Percentiles rank a stretch among this genome's conserved stretches.
phyloP scores from a whole-genome alignment of 92 coral and sea anemone genomes.

The Epizoanthus scotinus region DNA sequence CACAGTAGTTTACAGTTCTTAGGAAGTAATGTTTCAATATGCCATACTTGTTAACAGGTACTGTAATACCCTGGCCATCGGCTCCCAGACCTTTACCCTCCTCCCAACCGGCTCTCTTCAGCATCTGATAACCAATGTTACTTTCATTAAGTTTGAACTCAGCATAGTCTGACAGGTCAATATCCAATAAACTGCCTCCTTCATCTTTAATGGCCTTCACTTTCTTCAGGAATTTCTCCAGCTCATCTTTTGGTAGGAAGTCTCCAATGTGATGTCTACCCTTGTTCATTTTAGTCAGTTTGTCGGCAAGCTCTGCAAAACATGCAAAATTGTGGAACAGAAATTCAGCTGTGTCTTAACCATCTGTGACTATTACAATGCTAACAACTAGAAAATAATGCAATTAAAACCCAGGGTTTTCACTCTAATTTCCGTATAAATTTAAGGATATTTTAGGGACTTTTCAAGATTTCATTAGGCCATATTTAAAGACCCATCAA shows the following conservation, averaged over 20 bases:
- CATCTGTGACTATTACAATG: not conserved
- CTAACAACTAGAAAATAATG: too few relatives aligned
- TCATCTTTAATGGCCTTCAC: conserved; percentile 88
- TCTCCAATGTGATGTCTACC: conserved; percentile 98
- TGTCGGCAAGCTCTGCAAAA: conserved; percentile 74
- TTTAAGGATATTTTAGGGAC: too few relatives aligned
- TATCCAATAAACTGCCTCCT: conserved; percentile 69
- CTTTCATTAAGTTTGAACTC: conserved; percentile 95
- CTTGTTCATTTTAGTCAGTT: conserved; percentile 77
- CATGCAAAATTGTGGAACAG: not conserved
- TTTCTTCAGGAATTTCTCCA: conserved; percentile 88
- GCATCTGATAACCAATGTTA: conserved; percentile 97
- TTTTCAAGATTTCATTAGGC: too few relatives aligned
- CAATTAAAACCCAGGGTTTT: too few relatives aligned
- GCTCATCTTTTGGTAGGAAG: conserved; percentile 92
- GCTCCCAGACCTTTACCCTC: conserved; percentile 96
- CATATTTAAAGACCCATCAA: too few relatives aligned
- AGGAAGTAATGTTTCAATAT: not conserved
- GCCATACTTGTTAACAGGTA: conserved; percentile 88
- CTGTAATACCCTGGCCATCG: conserved; percentile 92
- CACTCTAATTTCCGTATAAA: too few relatives aligned
- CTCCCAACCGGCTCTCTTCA: conserved; percentile 96
- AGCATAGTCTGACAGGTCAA: conserved; percentile 91
- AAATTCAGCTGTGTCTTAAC: not conserved
- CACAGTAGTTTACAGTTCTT: too few relatives aligned